Conservation (phyloP, 2,113 vertebrate species). For the Mustela nigripes region DNA sequence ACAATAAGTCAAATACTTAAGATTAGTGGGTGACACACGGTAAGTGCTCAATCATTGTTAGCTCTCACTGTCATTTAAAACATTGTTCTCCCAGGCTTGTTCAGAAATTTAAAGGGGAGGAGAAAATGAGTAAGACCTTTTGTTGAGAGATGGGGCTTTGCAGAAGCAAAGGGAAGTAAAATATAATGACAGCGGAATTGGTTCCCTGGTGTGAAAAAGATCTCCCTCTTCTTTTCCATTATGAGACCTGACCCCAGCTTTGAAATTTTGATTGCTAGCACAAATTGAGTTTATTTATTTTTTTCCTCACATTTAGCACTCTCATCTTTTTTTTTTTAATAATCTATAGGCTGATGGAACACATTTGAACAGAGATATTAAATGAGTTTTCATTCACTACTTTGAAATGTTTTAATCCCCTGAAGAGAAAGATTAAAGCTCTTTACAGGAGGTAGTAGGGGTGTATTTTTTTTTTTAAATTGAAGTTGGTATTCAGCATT, state of each 20-base stretch:
- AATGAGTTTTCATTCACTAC: slow-evolving; percentile 41
- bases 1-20: not conserved
- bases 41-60: not conserved
- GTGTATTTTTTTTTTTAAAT: not conserved
- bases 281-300: slow-evolving; percentile 46
- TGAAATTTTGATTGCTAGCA: not conserved
- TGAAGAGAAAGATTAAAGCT: slow-evolving; percentile 48
- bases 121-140: not conserved
- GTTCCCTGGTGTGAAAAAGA: not conserved
- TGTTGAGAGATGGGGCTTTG: not conserved
- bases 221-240: not conserved
- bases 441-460: not conserved
- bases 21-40: not conserved
- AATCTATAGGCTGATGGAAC: slow-evolving; percentile 27
- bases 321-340: not conserved
- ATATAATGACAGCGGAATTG: not conserved
- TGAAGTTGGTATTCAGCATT: not conserved
- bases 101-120: not conserved
- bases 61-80: too few relatives aligned
- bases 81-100: not conserved
- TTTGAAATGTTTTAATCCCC: slow-evolving; percentile 51
- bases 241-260: not conserved
- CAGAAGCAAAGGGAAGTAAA: not conserved
- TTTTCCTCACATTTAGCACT: not conserved
- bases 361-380: slow-evolving; percentile 32